Evolutionary conservation across 1,140 invertebrate species (phyloP).

Genomic region (Bombus picipes): DNA sequence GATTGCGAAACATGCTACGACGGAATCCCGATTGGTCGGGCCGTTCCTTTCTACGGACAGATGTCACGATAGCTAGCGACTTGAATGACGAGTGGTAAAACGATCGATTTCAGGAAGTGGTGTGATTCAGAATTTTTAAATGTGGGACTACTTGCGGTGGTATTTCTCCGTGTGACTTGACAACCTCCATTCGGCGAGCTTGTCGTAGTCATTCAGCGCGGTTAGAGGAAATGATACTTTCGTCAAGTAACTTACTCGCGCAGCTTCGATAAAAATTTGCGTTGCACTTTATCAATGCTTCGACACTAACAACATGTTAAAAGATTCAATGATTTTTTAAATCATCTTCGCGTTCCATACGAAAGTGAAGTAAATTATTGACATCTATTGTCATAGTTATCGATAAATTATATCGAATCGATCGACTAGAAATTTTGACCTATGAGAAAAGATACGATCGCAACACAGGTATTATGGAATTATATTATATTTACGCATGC

Average conservation of each 20-base stretch:
- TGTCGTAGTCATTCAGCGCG: background rate
- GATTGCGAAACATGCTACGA: constrained; percentile 13
- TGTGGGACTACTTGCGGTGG: background rate
- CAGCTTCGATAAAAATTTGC: too few relatives aligned
- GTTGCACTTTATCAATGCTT: too few relatives aligned
- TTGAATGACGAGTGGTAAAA: constrained; percentile 10
- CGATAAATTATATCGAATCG: too few relatives aligned
- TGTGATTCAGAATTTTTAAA: background rate
- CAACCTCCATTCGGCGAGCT: background rate
- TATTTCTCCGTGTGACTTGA: background rate
- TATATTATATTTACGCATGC: background rate
- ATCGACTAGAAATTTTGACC: too few relatives aligned
- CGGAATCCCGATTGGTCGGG: constrained; percentile 12
- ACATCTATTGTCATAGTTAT: too few relatives aligned
- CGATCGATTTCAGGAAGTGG: constrained; percentile 1
- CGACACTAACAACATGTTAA: too few relatives aligned
- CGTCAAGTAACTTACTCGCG: too few relatives aligned
- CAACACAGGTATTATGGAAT: background rate
- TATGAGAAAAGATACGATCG: too few relatives aligned
- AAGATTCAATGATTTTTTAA: too few relatives aligned
- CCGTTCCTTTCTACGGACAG: background rate
- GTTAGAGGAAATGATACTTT: background rate
- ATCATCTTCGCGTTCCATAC: too few relatives aligned
- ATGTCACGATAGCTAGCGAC: background rate
- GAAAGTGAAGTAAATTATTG: too few relatives aligned